Base-by-base conservation (phyloP, 2,888 invertebrate genomes). In the Linnaemya tessellans region DNA sequence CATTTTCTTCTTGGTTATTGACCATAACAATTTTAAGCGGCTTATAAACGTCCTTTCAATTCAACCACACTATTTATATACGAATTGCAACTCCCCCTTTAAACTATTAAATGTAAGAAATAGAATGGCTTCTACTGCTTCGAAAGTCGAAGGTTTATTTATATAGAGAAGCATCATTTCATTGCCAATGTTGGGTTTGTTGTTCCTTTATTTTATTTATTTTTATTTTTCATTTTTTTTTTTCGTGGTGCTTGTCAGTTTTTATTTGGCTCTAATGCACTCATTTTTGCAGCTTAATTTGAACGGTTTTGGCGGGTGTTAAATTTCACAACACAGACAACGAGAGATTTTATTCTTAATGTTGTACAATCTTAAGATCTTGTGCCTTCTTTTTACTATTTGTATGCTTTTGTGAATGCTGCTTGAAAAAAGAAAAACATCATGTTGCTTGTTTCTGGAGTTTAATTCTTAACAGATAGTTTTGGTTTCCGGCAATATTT, bases 271-370 rank as follows among this genome's bases (percentile, higher is more conserved):
- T 80, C 78, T 87, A 87, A 87, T 87, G 87, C 70, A 87, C 87
- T 86, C 84, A 86, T 84, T 87, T 30, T 86, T 84, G 86, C 81
- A 80, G 86, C 84, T 87, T 88, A 87, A 88, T 88, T 87, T 87
- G 85, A 87, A 77, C 80, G 68, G 20, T 86, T 84, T 84, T 86
- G 84, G 86, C 83, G 83, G 80, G 86, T 87, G 84, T 84, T 84
- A 83, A 83, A 80, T 84, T 84, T 83, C 82, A 78, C 58, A 78
- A 78, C 43, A 65, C n/a, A 20, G 54, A 68, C 81, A 81, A 38
- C 51, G 43, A 75, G 15, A 75, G 64, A 41, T 71, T 79, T 71
- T 70, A 25, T 68, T 78, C 25, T 38, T 68, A 56, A 54, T 22
- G 20, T 25, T 71, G 38, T 43, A 18, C 71, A 83, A 83, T 73